Evolutionary conservation across 2,797 vertebrate species (phyloP), one percentile per base, ranked within the genome.

Genomic region (Coregonus ussuriensis): DNA sequence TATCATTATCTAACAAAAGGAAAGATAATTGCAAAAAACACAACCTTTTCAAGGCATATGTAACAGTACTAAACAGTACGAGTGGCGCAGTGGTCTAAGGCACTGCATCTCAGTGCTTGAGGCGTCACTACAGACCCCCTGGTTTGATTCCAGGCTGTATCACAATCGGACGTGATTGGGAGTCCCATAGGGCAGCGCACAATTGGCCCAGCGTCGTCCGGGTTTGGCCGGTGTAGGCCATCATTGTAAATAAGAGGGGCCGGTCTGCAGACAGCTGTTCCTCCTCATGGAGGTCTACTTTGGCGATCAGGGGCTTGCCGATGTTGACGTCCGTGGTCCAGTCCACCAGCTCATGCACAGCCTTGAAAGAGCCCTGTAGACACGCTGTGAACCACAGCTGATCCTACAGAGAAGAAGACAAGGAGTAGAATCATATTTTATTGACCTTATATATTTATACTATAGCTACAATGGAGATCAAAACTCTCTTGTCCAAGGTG

Each of bases 251-350:
- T 25, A 25, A 25, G 25, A 25, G 25, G 88, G 63, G 53, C 95
- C 96, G 0, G 93, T 94, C 76, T 94, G 95, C 67, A 96, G 90
- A 84, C 95, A 96, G 81, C 93, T 95, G 66, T 89, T 96, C 14
- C 89, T 47, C 41, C 41, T 86, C 78, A 94, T 81, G 94, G 77
- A 99, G 95, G 82, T 97, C 95, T 76, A 99, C 9, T 47, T 2
- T 96, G 41, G 97, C 96, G 35, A 98, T 96, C 63, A 99, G 96
- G 0, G 98, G 98, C 81, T 97, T 98, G n/a, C 96, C 96, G 0
- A 98, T 95, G 59, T 96, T 93, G 80, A 99, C 91, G 47, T 94
- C 94, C 77, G 93, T 96, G 74, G 92, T 96, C 91, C 98, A 98
- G 80, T 97, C 95, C 83, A 99, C 84, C 0, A 92, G 85, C 1